A percentile compares a stretch with the other conserved stretches of the same genome.
Conservation (phyloP, 2,888 invertebrate genomes). For the Ormyrus nitidulus region DNA sequence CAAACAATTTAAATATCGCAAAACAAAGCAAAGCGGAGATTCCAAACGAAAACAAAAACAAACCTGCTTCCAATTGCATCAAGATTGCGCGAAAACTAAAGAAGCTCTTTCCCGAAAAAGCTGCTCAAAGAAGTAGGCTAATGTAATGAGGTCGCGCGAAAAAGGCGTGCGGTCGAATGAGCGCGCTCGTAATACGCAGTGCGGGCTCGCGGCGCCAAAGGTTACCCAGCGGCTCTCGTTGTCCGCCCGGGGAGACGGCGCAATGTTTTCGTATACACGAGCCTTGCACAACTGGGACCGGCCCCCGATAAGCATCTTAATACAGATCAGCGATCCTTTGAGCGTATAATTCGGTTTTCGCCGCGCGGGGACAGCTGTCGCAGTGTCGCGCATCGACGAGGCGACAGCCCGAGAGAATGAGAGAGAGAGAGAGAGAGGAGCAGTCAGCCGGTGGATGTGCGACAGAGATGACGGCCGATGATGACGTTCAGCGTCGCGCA, state of each 20-base stretch:
- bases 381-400: slow-evolving; percentile 34
- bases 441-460: background rate
- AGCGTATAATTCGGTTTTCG: slow-evolving; percentile 74
- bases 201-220: background rate
- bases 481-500: slow-evolving; percentile 58
- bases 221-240: background rate
- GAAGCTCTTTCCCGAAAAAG: no score
- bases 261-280: slow-evolving; percentile 23
- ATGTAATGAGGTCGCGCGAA: no score
- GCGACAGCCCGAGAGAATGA: slow-evolving; percentile 12
- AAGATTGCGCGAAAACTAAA: no score
- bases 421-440: slow-evolving; percentile 25
- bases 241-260: slow-evolving; percentile 1
- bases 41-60: no score
- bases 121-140: no score
- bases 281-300: slow-evolving; percentile 39
- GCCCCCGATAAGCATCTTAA: slow-evolving; percentile 71
- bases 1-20: no score
- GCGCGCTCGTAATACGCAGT: background rate
- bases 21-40: no score
- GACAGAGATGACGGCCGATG: slow-evolving; percentile 61
- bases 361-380: slow-evolving; percentile 74
- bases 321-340: slow-evolving; percentile 74
- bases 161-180: background rate
- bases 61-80: no score